These are phyloP conservation scores for Polydrusus pterygomalis DNA, from an alignment of 2,888 invertebrate genomes.

Conservation along the genomic window DNA sequence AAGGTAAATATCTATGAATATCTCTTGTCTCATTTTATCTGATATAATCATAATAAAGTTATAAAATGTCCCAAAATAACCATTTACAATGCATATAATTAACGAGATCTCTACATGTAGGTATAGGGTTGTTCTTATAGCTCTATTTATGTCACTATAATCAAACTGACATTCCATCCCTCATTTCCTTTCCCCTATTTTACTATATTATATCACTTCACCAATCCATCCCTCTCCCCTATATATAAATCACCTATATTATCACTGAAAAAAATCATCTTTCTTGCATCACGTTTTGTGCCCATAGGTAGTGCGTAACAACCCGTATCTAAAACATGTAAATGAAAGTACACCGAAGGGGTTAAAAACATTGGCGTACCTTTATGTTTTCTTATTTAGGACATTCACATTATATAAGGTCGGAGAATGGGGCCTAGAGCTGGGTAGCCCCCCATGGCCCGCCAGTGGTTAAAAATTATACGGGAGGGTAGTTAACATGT, in stretches of 20 bases:
- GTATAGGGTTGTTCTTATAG: no score
- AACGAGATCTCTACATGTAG: no score
- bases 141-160: background rate
- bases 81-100: no score
- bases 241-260: background rate
- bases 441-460: no score
- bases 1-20: no score
- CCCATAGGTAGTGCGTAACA: background rate
- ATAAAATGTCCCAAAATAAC: no score
- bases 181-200: background rate
- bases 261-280: constrained; percentile 12
- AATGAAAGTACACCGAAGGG: background rate
- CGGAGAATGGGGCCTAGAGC: no score
- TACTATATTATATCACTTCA: constrained; percentile 1
- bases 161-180: background rate
- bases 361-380: background rate
- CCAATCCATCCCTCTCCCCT: background rate
- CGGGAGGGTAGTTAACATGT: constrained; percentile 19
- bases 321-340: background rate
- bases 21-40: no score
- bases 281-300: background rate
- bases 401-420: no score
- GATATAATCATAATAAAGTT: no score
- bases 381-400: no score
- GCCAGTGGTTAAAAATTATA: no score